Base-by-base conservation (phyloP, 2,797 vertebrate genomes). In the Rhyacichthys aspro region DNA sequence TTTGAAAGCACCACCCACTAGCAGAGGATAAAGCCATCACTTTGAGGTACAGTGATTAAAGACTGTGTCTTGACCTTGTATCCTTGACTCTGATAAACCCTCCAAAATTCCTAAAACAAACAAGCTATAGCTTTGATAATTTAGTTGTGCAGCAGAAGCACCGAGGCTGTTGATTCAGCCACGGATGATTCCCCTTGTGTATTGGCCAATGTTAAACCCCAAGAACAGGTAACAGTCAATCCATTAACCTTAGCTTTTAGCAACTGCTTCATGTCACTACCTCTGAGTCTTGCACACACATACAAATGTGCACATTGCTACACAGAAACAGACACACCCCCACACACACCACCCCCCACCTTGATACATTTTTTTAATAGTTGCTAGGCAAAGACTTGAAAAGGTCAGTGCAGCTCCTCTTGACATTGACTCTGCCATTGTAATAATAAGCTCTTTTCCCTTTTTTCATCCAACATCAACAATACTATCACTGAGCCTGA, bases 231-330 rank as follows among this genome's bases (percentile, higher is more conserved):
- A 98, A 95, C 95, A 96, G 93, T 95, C 96, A 98, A 94, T 95
- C 96, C 95, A 99, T 99, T 98, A 99, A 97, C 97, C 96, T 97
- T 92, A 94, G 93, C 91, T 94, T 95, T 94, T 92, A 91, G 89
- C 84, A 70, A 91, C 91, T 90, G 93, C 94, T 88, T 87, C 88
- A 84, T 93, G 90, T 94, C 91, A 87, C 89, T 88, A 67, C 90
- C 92, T 91, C 90, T 76, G 75, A 89, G 89, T 88, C 82, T 89
- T 88, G 86, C 66, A 85, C 89, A 74, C 84, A 82, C 73, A 78
- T 50, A 80, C 53, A 75, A 68, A 71, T 73, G 47, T 88, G 47
- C 47, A 67, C 76, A 46, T 48, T 60, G 54, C 59, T 63, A 74
- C 54, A 70, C 32, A 55, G 55, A 63, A 41, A 67, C 15, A 61